Evolutionary conservation across 2,888 invertebrate species (phyloP).

Genomic region (Baccha elongata): DNA sequence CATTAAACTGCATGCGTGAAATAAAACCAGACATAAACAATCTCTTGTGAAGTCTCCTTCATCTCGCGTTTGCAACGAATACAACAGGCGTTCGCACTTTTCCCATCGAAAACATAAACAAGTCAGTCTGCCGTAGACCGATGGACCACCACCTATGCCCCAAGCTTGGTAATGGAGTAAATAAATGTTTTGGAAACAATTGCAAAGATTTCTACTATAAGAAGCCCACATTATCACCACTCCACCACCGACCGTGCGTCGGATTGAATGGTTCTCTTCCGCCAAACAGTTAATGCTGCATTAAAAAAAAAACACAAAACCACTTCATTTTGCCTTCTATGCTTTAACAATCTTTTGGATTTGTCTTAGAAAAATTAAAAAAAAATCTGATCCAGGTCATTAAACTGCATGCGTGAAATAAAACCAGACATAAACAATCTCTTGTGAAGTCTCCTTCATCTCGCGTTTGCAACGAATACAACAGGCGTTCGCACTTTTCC

Average conservation of each 20-base stretch:
- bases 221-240: constrained; percentile 14
- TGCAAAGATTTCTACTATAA: constrained; percentile 51
- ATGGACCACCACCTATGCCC: constrained; percentile 53
- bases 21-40: constrained; percentile 67
- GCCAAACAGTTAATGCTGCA: constrained; percentile 30
- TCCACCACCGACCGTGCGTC: no score
- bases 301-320: constrained; percentile 27
- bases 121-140: not conserved
- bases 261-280: constrained; percentile 56
- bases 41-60: constrained; percentile 30
- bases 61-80: constrained; percentile 20
- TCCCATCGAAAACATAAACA: constrained; percentile 44
- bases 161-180: constrained; percentile 41
- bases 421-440: constrained; percentile 67
- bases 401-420: constrained; percentile 71
- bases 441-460: constrained; percentile 27
- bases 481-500: constrained; percentile 56
- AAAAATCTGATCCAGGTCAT: constrained; percentile 69
- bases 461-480: no score
- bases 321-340: constrained; percentile 42
- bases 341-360: constrained; percentile 41
- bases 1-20: constrained; percentile 73
- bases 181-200: constrained; percentile 44
- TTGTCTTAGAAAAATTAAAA: constrained; percentile 35
- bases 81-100: constrained; percentile 53